These are phyloP conservation scores for Standfussiana lucernea DNA, from an alignment of 2,888 invertebrate genomes.

Conservation along the genomic window DNA sequence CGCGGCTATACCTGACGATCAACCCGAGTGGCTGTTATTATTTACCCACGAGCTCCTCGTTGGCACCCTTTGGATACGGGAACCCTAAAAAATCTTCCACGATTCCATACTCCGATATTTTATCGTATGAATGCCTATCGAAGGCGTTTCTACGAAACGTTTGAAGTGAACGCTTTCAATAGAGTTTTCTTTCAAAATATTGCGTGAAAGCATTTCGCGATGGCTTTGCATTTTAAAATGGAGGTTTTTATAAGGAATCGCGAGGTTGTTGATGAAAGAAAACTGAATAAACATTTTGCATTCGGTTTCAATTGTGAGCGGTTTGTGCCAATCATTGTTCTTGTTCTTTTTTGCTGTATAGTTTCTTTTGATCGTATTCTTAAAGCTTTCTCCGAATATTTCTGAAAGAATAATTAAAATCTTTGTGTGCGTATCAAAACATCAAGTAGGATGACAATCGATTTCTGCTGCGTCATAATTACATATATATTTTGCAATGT, in stretches of 20 bases:
- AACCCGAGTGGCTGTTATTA: background rate
- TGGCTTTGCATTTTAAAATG: constrained; percentile 77
- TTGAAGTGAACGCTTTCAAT: constrained; percentile 71
- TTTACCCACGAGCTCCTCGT: background rate
- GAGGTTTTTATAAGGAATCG: constrained; percentile 69
- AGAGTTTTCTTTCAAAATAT: constrained; percentile 79
- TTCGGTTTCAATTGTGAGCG: constrained; percentile 48
- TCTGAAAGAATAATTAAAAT: background rate
- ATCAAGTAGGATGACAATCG: background rate
- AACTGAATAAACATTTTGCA: constrained; percentile 63
- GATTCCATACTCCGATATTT: constrained; percentile 29
- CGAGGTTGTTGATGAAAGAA: constrained; percentile 56
- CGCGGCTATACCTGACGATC: background rate
- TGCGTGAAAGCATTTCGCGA: constrained; percentile 77
- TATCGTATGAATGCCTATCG: constrained; percentile 52
- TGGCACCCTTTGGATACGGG: background rate
- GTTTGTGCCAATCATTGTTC: constrained; percentile 53
- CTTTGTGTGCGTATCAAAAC: background rate
- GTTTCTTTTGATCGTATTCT: constrained; percentile 18
- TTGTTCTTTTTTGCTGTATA: constrained; percentile 6
- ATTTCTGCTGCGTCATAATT: background rate
- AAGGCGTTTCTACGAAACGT: constrained; percentile 72
- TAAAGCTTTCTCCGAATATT: background rate
- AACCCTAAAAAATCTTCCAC: background rate
- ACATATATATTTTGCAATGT: background rate